phyloP scores from a whole-genome alignment of 2,888 invertebrate genomes.

The Macrostomum cliftonense region DNA sequence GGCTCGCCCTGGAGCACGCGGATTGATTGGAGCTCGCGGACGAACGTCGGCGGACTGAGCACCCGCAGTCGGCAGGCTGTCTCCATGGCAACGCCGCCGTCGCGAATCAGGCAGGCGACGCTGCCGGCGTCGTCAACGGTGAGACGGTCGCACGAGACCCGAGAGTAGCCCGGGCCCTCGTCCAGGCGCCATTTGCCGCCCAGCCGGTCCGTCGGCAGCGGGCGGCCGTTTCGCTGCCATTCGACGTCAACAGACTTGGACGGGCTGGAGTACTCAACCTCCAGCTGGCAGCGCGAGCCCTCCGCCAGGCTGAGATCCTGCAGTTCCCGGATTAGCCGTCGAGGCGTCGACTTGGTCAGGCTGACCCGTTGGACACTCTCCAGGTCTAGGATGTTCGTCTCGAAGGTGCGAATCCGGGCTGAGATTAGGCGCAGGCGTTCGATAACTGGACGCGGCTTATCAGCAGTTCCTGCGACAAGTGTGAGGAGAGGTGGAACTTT shows the following conservation, averaged over 20 bases:
- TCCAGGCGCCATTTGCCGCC: constrained; percentile 1
- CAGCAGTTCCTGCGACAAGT: too few species aligned
- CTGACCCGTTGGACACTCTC: too few species aligned
- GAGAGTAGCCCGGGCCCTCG: background rate
- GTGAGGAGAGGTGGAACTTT: too few species aligned
- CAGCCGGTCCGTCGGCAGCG: background rate
- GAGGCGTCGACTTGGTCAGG: too few species aligned
- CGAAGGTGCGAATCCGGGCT: too few species aligned
- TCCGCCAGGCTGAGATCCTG: background rate
- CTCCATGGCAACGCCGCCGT: background rate
- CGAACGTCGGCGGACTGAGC: background rate
- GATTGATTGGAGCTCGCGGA: too few species aligned
- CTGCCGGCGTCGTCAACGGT: background rate
- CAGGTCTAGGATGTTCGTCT: too few species aligned
- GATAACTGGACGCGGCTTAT: too few species aligned
- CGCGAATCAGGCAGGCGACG: background rate
- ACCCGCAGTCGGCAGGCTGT: background rate
- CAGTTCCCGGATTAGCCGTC: background rate
- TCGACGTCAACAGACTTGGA: background rate
- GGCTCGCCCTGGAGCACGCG: constrained; percentile 5
- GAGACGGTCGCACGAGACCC: background rate
- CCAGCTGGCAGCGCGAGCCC: background rate
- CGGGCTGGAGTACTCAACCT: background rate
- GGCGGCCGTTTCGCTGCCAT: constrained; percentile 1
- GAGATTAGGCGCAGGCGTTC: too few species aligned